phyloP scores from a whole-genome alignment of 2,888 invertebrate genomes.

The Resseliella maxima region DNA sequence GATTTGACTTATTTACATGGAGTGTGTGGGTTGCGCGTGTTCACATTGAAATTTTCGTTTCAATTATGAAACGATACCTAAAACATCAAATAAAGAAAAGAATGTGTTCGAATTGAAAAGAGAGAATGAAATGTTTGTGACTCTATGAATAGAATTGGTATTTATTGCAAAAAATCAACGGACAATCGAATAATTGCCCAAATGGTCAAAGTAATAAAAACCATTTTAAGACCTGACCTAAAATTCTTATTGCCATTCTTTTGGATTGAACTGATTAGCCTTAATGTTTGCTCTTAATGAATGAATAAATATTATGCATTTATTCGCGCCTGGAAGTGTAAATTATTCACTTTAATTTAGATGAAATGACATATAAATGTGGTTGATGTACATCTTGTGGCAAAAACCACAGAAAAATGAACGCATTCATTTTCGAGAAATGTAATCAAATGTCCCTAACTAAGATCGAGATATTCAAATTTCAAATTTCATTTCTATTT shows the following conservation, averaged over 20 bases:
- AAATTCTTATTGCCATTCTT: not conserved
- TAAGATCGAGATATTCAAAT: too few relatives aligned
- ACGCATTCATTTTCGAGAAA: too few relatives aligned
- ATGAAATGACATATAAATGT: too few relatives aligned
- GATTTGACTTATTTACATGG: not conserved
- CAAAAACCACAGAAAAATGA: too few relatives aligned
- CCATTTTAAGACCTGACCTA: slow-evolving; percentile 33
- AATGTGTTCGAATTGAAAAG: too few relatives aligned
- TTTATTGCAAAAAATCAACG: not conserved
- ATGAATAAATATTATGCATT: not conserved
- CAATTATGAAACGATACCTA: not conserved
- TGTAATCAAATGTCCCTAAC: too few relatives aligned
- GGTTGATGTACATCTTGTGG: too few relatives aligned
- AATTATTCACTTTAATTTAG: not conserved
- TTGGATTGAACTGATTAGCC: slow-evolving; percentile 20
- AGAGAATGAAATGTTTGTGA: too few relatives aligned
- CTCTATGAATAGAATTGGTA: too few relatives aligned
- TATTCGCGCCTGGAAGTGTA: not conserved
- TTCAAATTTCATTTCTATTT: not conserved
- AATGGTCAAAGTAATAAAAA: slow-evolving; percentile 16
- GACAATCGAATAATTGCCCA: slow-evolving; percentile 40
- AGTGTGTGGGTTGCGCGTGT: not conserved
- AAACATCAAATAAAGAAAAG: too few relatives aligned
- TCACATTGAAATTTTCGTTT: not conserved
- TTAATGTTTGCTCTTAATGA: slow-evolving; percentile 33